Percentiles rank a stretch among this genome's conserved stretches.
These are phyloP conservation scores for Callorhinus ursinus DNA, from an alignment of 2,113 vertebrate species.

Conservation along the genomic window DNA sequence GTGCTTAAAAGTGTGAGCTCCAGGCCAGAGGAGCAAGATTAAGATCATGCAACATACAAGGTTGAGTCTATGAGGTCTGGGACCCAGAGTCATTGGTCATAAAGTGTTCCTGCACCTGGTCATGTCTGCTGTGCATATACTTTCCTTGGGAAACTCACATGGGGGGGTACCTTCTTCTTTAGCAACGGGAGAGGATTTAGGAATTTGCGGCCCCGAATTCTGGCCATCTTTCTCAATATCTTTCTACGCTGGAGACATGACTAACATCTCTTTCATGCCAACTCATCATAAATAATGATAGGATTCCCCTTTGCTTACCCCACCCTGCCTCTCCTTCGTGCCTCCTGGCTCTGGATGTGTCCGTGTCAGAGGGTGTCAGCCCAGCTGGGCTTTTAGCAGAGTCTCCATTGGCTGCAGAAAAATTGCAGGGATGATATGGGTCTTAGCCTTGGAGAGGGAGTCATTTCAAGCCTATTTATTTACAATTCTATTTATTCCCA, in stretches of 20 bases:
- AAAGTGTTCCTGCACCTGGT: background rate
- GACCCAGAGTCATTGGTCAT: background rate
- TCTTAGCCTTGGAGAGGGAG: background rate
- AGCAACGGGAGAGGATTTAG: slow-evolving; percentile 8
- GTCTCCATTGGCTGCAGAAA: background rate
- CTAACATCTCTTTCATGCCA: background rate
- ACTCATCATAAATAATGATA: background rate
- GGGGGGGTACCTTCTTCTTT: background rate
- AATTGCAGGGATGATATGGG: background rate
- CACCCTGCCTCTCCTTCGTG: background rate
- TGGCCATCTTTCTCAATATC: background rate
- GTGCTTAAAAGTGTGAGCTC: background rate
- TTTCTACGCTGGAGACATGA: background rate
- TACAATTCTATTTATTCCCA: background rate
- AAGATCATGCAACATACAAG: background rate
- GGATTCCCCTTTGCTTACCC: background rate
- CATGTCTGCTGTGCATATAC: background rate
- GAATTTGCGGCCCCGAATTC: background rate
- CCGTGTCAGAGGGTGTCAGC: background rate
- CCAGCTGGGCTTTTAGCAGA: background rate
- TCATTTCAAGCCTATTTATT: background rate
- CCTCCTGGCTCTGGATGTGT: background rate
- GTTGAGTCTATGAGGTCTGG: background rate
- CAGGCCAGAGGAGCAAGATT: background rate
- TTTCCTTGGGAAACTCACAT: background rate